A percentile compares a stretch with the other conserved stretches of the same genome.
phyloP scores from a whole-genome alignment of 2,797 vertebrate species.

The Carcharodon carcharias region DNA sequence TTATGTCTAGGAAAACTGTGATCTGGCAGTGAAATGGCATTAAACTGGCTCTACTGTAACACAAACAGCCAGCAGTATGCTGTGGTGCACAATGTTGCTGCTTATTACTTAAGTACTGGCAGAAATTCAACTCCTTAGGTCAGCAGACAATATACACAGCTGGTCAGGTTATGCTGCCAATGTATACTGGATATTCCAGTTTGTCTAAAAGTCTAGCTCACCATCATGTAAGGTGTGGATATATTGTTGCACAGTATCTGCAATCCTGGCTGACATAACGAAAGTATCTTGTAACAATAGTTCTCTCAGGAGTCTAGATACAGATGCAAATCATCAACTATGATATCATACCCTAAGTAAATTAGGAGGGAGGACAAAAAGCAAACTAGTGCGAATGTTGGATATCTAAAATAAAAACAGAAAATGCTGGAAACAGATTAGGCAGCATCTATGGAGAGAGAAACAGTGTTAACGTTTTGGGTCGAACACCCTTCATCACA shows the following conservation, averaged over 20 bases:
- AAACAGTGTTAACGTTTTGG: not conserved
- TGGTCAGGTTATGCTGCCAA: not conserved
- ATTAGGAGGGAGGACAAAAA: not conserved
- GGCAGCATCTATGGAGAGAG: not conserved
- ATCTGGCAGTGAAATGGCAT: not conserved
- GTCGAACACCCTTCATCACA: not conserved
- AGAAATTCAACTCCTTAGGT: not conserved
- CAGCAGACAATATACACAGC: not conserved
- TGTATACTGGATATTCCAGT: not conserved
- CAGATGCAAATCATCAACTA: not conserved
- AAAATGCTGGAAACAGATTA: not conserved
- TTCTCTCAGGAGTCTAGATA: not conserved
- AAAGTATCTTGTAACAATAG: not conserved
- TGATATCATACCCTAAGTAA: not conserved
- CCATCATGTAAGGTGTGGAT: not conserved
- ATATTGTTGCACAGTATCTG: not conserved
- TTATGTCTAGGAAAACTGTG: not conserved
- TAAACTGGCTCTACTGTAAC: not conserved
- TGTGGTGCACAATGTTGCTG: not conserved
- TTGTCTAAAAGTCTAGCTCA: not conserved
- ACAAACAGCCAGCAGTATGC: not conserved
- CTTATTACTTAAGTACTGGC: not conserved
- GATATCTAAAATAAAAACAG: not conserved
- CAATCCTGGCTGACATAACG: not conserved
- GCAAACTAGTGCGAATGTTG: not conserved